Percentiles rank a stretch among this genome's conserved stretches.
Evolutionary conservation across 2,888 invertebrate genomes (phyloP).

Genomic region (Formica aserva): DNA sequence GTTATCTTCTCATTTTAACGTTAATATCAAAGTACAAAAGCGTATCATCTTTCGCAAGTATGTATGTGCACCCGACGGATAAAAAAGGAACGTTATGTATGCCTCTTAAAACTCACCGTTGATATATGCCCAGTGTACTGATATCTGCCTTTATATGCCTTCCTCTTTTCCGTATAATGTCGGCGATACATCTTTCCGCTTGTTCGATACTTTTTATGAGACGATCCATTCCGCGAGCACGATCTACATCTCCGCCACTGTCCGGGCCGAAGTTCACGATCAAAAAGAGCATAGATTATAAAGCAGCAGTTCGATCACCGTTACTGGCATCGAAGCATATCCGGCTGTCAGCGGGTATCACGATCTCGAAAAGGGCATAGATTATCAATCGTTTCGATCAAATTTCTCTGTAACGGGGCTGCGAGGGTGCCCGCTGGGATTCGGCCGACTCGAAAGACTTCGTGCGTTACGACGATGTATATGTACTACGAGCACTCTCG

Average conservation of each 20-base stretch:
- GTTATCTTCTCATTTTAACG: neutral
- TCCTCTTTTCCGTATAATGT: constrained; percentile 17
- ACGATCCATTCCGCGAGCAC: constrained; percentile 16
- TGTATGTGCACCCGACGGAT: neutral
- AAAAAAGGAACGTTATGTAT: neutral
- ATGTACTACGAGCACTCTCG: constrained; percentile 51
- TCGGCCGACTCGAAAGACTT: constrained; percentile 42
- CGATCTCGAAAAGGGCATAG: constrained; percentile 72
- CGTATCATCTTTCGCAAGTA: neutral
- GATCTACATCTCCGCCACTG: constrained; percentile 26
- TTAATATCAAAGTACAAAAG: constrained; percentile 25
- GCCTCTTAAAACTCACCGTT: constrained; percentile 19
- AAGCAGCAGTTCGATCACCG: constrained; percentile 63
- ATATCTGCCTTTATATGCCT: constrained; percentile 28
- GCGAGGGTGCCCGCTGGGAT: constrained; percentile 19
- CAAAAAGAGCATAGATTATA: constrained; percentile 63
- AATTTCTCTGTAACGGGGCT: constrained; percentile 62
- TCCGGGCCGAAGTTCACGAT: constrained; percentile 34
- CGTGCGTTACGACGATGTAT: constrained; percentile 48
- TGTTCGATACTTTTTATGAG: constrained; percentile 30
- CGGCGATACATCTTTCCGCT: constrained; percentile 37
- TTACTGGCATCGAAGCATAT: constrained; percentile 56
- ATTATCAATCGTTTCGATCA: constrained; percentile 73
- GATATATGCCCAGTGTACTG: constrained; percentile 10
- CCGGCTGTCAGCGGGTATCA: constrained; percentile 62